These are phyloP conservation scores for Columba janthina DNA, from an alignment of 2,113 vertebrate genomes.

Conservation along the genomic window DNA sequence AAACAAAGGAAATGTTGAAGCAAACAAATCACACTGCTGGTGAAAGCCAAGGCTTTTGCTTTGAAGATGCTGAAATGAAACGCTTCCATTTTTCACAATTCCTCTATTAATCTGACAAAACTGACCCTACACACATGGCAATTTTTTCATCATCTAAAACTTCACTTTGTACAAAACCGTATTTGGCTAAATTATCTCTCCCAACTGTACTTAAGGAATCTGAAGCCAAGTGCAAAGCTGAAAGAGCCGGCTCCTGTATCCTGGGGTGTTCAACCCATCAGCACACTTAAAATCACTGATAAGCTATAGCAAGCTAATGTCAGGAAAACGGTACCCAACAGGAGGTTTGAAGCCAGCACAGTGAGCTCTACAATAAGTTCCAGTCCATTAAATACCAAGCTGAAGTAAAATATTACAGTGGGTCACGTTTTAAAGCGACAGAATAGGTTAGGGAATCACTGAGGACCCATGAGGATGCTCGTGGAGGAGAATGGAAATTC, in stretches of 20 bases:
- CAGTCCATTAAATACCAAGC: conserved; percentile 24
- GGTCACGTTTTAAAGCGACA: conserved; percentile 23
- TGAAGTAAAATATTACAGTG: conserved; percentile 34
- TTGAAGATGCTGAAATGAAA: not conserved
- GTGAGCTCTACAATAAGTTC: conserved; percentile 45
- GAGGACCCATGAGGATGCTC: not conserved
- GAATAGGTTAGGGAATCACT: not conserved
- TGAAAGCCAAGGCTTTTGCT: not conserved
- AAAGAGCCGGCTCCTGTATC: not conserved
- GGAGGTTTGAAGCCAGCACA: conserved; percentile 10
- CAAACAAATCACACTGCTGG: not conserved
- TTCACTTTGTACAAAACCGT: not conserved
- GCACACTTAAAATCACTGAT: conserved; percentile 10
- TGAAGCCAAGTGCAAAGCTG: not conserved
- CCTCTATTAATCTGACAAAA: not conserved
- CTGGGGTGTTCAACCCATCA: not conserved
- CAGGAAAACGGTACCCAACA: conserved; percentile 53
- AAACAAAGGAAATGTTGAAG: not conserved
- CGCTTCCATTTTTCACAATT: not conserved
- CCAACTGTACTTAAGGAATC: not conserved
- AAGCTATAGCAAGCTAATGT: conserved; percentile 26
- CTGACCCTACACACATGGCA: not conserved
- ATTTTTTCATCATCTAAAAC: not conserved
- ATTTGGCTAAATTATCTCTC: not conserved
- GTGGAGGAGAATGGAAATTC: not conserved